These are phyloP conservation scores for Aphodius granarius DNA, from an alignment of 2,888 invertebrate species.

Conservation along the genomic window DNA sequence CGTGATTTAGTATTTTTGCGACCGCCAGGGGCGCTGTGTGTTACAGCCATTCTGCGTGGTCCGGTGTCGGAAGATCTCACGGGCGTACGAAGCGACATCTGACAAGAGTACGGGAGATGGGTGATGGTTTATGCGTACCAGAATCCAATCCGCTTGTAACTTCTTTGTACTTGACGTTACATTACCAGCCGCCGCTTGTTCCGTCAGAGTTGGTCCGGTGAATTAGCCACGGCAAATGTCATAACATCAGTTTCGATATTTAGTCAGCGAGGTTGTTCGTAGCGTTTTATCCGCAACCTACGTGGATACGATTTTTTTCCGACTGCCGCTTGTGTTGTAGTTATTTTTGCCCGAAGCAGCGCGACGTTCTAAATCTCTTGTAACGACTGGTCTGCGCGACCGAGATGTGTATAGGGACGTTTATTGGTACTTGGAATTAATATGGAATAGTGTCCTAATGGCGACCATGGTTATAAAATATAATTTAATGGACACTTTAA, in stretches of 20 bases:
- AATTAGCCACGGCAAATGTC: not conserved
- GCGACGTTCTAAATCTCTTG: not conserved
- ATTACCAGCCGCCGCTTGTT: not conserved
- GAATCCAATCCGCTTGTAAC: not conserved
- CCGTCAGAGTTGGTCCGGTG: not conserved
- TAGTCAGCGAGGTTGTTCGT: not conserved
- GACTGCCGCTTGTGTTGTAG: not conserved
- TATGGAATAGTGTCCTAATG: not conserved
- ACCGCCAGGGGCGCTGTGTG: not conserved
- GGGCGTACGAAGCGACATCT: not conserved
- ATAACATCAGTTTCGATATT: not conserved
- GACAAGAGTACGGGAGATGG: not conserved
- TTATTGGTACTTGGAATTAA: not conserved
- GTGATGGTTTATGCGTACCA: not conserved
- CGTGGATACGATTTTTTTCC: not conserved
- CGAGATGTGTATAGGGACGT: not conserved
- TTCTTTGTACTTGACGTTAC: not conserved
- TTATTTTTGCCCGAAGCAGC: not conserved
- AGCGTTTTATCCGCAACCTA: not conserved
- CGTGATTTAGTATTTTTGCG: conserved; percentile 11
- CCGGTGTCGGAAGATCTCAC: not conserved
- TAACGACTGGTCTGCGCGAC: not conserved
- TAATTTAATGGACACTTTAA: not conserved
- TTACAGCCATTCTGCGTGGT: not conserved
- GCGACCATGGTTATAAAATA: not conserved